A percentile compares a stretch with the other conserved stretches of the same genome.
These are phyloP conservation scores for Perca schrenkii DNA, from an alignment of 2,113 vertebrate genomes.

Conservation along the genomic window DNA sequence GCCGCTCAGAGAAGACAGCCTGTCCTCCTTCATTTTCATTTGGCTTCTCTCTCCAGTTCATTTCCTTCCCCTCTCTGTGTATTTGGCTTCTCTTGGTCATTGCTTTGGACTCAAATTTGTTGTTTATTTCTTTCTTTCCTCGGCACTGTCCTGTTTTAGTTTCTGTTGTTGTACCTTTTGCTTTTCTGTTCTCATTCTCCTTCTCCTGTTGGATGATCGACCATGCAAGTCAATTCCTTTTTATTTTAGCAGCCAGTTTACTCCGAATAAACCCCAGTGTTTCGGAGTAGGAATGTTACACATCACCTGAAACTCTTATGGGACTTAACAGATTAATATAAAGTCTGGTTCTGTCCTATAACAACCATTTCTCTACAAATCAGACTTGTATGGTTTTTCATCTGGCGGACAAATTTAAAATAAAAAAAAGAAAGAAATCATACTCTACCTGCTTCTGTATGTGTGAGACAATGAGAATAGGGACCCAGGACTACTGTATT, in stretches of 20 bases:
- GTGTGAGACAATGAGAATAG: constrained; percentile 81
- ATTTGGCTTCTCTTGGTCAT: constrained; percentile 17
- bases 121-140: background rate
- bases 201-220: constrained; percentile 8
- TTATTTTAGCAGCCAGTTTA: constrained; percentile 7
- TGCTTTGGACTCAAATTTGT: constrained; percentile 22
- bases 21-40: constrained; percentile 64
- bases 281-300: constrained; percentile 44
- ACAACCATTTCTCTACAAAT: constrained; percentile 5
- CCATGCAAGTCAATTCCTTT: constrained; percentile 11
- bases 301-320: constrained; percentile 32
- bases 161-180: background rate
- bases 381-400: constrained; percentile 22
- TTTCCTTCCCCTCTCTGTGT: constrained; percentile 83
- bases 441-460: constrained; percentile 86
- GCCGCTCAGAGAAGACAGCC: constrained; percentile 61
- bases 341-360: background rate
- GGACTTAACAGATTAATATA: constrained; percentile 38
- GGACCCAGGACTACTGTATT: constrained; percentile 90
- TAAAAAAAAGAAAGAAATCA: background rate
- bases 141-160: background rate
- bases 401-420: background rate
- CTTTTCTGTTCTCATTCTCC: constrained; percentile 9
- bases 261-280: constrained; percentile 38
- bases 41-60: constrained; percentile 86